phyloP scores from a whole-genome alignment of 2,113 vertebrate species.

The Notechis scutatus region DNA sequence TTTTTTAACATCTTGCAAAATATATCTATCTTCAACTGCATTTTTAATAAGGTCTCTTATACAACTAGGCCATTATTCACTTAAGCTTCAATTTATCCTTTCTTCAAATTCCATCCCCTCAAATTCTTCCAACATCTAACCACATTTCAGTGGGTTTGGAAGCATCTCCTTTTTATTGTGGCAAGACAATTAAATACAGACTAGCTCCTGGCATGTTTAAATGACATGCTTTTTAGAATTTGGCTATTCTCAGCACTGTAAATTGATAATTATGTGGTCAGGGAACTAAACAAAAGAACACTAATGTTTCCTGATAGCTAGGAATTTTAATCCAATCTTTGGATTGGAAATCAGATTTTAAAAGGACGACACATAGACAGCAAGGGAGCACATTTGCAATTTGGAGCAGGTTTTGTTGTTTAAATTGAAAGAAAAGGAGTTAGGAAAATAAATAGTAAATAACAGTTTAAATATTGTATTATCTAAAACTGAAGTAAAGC shows the following conservation, averaged over 20 bases:
- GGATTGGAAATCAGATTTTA: not conserved
- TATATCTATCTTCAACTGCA: not conserved
- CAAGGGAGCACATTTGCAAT: not conserved
- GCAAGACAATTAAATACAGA: not conserved
- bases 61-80: not conserved
- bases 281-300: not conserved
- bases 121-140: not conserved
- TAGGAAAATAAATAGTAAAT: too few relatives aligned
- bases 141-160: not conserved
- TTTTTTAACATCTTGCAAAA: not conserved
- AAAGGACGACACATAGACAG: not conserved
- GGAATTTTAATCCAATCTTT: not conserved
- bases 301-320: not conserved
- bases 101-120: not conserved
- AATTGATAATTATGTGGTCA: not conserved
- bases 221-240: not conserved
- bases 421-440: not conserved
- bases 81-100: not conserved
- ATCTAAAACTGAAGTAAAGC: not conserved
- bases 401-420: not conserved
- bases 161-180: not conserved
- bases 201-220: not conserved
- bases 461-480: not conserved
- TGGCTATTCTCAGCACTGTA: not conserved
- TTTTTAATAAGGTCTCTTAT: not conserved